These are phyloP conservation scores for Ochropleura plecta DNA, from an alignment of 2,888 invertebrate species.

Conservation along the genomic window DNA sequence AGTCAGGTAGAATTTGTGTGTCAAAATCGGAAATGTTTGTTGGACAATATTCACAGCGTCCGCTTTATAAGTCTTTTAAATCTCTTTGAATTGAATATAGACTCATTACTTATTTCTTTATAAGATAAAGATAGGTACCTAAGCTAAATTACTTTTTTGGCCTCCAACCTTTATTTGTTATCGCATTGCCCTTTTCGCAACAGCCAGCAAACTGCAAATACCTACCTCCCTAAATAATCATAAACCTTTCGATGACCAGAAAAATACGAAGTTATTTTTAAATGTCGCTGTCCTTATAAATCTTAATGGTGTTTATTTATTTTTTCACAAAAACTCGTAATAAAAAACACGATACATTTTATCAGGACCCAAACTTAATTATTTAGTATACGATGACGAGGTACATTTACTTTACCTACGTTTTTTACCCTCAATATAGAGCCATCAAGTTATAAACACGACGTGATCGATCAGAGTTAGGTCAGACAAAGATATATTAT, in stretches of 20 bases:
- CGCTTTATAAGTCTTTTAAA: background rate
- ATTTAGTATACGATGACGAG: conserved; percentile 29
- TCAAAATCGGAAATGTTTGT: too few relatives aligned
- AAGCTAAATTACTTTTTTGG: background rate
- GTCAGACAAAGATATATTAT: conserved; percentile 24
- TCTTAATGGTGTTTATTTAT: conserved; percentile 7
- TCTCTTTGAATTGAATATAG: conserved; percentile 29
- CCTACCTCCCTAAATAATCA: conserved; percentile 8
- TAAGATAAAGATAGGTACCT: background rate
- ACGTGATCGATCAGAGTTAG: conserved; percentile 60
- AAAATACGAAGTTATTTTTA: background rate
- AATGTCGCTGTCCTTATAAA: conserved; percentile 10
- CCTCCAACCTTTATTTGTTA: conserved; percentile 21
- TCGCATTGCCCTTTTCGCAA: conserved; percentile 33
- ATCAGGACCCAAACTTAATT: conserved; percentile 33
- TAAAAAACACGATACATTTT: conserved; percentile 19
- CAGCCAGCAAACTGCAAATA: background rate
- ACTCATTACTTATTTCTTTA: conserved; percentile 21
- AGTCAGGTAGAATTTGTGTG: too few relatives aligned
- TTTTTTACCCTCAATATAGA: conserved; percentile 41
- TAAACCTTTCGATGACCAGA: conserved; percentile 29
- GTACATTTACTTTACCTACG: conserved; percentile 36
- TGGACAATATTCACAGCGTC: too few relatives aligned
- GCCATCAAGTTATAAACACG: conserved; percentile 45
- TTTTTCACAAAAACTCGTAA: conserved; percentile 11